Base-by-base conservation (phyloP, 1,140 invertebrate species). In the Lepidostoma basale region DNA sequence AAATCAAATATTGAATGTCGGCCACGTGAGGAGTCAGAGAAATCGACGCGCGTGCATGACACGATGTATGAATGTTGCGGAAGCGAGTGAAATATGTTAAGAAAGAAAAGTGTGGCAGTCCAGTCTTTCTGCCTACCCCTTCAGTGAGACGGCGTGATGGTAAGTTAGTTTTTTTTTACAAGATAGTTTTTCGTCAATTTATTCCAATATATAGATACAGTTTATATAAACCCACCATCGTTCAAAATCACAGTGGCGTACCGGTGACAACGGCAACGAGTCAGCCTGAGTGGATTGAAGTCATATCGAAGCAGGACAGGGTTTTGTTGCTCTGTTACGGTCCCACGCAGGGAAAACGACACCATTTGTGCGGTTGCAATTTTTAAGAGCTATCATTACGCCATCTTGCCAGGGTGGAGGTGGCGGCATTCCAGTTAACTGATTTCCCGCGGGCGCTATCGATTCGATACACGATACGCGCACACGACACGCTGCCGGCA, bases 401-500 rank as follows among this genome's bases (percentile, higher is more conserved):
- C 49, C 26, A 54, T 54, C 49, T 33, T 28, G 16, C 16, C 20
- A 3, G 23, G 23, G n/a, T 0, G 12, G 42, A 0, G 18, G 42
- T 18, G 36, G 52, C 14, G 33, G 22, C 33, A 58, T 28, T 49
- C 59, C 65, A 68, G 69, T 71, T 71, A 71, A 66, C 70, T 72
- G 70, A 72, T 72, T 72, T 72, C 70, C 69, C 70, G 70, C 45
- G 70, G 70, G 70, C 70, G 56, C 70, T 62, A 72, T 72, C 70
- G 66, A 68, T 68, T 68, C 66, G 70, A 68, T 67, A 72, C 67
- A 62, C 70, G 70, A 72, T 62, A 72, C 70, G 63, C 60, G 58
- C 33, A 59, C 20, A 59, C 49, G 54, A 59, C 54, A 59, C 36
- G 54, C 49, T 26, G 54, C 36, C 20, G 54, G 30, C 30, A 14